Evolutionary conservation across 1,140 invertebrate genomes (phyloP).

Genomic region (Adelges cooleyi): DNA sequence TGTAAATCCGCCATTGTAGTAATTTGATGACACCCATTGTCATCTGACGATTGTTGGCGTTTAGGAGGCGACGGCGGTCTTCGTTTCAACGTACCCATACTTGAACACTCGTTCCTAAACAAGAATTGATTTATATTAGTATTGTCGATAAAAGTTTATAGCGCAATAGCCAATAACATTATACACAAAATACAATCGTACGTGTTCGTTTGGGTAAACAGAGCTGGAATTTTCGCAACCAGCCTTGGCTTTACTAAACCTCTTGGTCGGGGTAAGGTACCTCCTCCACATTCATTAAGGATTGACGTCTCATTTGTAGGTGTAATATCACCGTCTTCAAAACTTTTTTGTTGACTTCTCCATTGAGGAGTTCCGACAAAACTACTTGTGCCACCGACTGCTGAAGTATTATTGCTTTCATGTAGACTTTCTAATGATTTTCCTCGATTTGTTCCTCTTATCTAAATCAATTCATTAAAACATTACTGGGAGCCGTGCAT

Average conservation of each 20-base stretch:
- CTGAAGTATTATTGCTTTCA: constrained; percentile 38
- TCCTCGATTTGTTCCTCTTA: constrained; percentile 42
- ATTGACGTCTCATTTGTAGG: constrained; percentile 63
- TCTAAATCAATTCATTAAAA: not conserved
- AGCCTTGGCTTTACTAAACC: constrained; percentile 65
- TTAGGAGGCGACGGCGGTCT: constrained; percentile 71
- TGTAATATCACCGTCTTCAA: constrained; percentile 79
- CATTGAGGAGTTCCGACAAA: constrained; percentile 41
- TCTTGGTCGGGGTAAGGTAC: constrained; percentile 71
- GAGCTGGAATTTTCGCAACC: constrained; percentile 70
- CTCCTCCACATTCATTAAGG: constrained; percentile 54
- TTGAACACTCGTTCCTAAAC: constrained; percentile 11
- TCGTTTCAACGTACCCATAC: constrained; percentile 30
- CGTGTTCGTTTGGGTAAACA: constrained; percentile 33
- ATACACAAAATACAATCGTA: constrained; percentile 28
- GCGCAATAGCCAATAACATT: no score
- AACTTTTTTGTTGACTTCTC: constrained; percentile 49
- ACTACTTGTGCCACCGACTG: constrained; percentile 33
- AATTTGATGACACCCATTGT: constrained; percentile 30
- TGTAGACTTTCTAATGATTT: constrained; percentile 75
- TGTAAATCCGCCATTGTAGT: constrained; percentile 35
- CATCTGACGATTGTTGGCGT: constrained; percentile 42
- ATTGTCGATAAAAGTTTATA: not conserved
- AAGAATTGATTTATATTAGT: not conserved
- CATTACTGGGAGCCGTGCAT: not conserved